A percentile compares a stretch with the other conserved stretches of the same genome.
These are phyloP conservation scores for Troides helena DNA, from an alignment of 2,888 invertebrate genomes.

Conservation along the genomic window DNA sequence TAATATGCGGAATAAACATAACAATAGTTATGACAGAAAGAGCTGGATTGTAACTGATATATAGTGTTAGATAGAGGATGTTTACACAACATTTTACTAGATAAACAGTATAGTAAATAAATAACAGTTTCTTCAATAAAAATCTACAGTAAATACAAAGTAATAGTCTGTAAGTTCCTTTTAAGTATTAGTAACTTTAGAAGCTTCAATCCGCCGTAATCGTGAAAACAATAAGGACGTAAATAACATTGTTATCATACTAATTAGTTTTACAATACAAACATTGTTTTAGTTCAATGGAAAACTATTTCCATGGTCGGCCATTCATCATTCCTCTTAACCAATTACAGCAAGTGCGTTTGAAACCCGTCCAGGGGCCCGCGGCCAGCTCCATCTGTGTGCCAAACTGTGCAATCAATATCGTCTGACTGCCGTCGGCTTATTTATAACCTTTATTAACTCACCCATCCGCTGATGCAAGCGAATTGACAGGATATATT, in stretches of 20 bases:
- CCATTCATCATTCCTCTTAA: neutral
- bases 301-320: neutral
- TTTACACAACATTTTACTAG: too few species aligned
- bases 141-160: too few species aligned
- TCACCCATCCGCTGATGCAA: slow-evolving; percentile 12
- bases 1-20: too few species aligned
- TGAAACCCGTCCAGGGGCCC: slow-evolving; percentile 22
- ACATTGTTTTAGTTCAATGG: neutral
- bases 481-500: slow-evolving; percentile 20
- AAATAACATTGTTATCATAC: neutral
- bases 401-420: slow-evolving; percentile 44
- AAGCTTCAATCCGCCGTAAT: too few species aligned
- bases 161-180: too few species aligned
- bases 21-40: too few species aligned
- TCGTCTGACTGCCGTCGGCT: slow-evolving; percentile 47
- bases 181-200: too few species aligned
- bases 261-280: neutral
- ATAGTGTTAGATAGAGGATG: too few species aligned
- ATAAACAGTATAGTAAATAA: too few species aligned
- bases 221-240: too few species aligned
- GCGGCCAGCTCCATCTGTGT: slow-evolving; percentile 45
- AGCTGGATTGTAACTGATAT: too few species aligned
- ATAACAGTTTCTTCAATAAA: too few species aligned
- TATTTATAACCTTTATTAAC: slow-evolving; percentile 50
- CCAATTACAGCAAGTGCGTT: slow-evolving; percentile 6